Percentiles rank a stretch among this genome's conserved stretches.
These are phyloP conservation scores for Cyphomyrmex costatus DNA, from an alignment of 1,140 invertebrate genomes.

Conservation along the genomic window DNA sequence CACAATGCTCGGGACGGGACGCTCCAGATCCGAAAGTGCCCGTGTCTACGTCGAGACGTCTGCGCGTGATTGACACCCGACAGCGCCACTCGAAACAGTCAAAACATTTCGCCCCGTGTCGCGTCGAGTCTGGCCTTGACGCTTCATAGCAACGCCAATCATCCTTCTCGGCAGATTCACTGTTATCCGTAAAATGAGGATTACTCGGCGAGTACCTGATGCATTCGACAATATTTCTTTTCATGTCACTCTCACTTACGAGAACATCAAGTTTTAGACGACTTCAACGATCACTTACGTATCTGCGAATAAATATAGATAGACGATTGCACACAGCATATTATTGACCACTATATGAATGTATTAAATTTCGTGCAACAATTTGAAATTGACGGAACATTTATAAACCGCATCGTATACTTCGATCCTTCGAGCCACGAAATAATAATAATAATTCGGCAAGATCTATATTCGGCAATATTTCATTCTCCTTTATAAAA, in stretches of 20 bases:
- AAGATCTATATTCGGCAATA: neutral
- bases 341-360: neutral
- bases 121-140: constrained; percentile 77
- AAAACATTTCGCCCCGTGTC: constrained; percentile 77
- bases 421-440: neutral
- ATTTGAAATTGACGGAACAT: neutral
- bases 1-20: constrained; percentile 67
- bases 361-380: neutral
- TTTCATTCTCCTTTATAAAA: neutral
- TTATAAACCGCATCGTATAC: neutral
- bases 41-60: constrained; percentile 77
- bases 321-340: neutral
- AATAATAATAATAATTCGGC: neutral
- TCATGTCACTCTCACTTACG: constrained; percentile 41
- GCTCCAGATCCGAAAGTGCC: constrained; percentile 75
- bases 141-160: constrained; percentile 76
- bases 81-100: constrained; percentile 80
- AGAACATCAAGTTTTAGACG: neutral
- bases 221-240: constrained; percentile 61
- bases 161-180: constrained; percentile 67
- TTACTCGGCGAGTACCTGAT: constrained; percentile 54
- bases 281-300: constrained; percentile 33
- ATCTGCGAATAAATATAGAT: neutral
- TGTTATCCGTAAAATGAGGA: constrained; percentile 64
- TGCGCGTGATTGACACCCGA: constrained; percentile 78